Evolutionary conservation across 92 coral and sea anemone genomes (phyloP).

Genomic region (Siderastrea radians): DNA sequence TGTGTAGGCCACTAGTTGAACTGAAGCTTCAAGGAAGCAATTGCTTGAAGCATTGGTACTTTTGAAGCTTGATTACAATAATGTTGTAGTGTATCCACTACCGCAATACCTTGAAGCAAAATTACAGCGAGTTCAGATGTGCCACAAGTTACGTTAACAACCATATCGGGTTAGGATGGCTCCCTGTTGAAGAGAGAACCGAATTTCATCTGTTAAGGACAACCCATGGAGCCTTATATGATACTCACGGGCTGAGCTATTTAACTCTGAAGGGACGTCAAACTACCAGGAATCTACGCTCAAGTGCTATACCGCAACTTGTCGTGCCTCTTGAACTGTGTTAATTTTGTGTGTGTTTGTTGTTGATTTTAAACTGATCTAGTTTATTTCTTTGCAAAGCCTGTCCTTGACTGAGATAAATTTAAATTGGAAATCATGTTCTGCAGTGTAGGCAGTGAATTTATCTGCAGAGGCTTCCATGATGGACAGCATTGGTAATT

Average conservation of each 20-base stretch:
- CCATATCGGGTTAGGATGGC: conserved; percentile 32
- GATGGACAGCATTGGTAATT: too few relatives aligned
- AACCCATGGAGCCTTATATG: too few relatives aligned
- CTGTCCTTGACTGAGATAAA: too few relatives aligned
- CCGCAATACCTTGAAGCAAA: conserved; percentile 2
- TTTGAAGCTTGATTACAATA: background rate
- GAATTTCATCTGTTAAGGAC: background rate
- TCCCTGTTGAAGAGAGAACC: conserved; percentile 33
- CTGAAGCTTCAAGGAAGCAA: conserved; percentile 13
- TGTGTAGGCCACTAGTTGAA: conserved; percentile 27
- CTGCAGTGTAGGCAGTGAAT: too few relatives aligned
- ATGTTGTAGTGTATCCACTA: background rate
- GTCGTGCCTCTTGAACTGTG: too few relatives aligned
- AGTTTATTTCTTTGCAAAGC: too few relatives aligned
- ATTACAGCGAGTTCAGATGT: too few relatives aligned
- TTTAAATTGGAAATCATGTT: too few relatives aligned
- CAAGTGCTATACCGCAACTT: too few relatives aligned
- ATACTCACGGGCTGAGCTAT: conserved; percentile 10
- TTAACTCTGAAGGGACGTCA: background rate
- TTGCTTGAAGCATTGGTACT: background rate
- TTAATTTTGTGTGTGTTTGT: too few relatives aligned
- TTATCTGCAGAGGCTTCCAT: too few relatives aligned
- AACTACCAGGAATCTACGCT: background rate
- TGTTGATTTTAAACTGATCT: too few relatives aligned
- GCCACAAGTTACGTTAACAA: conserved; percentile 27